Evolutionary conservation across 2,113 vertebrate species (phyloP).

Genomic region (Verasper variegatus): DNA sequence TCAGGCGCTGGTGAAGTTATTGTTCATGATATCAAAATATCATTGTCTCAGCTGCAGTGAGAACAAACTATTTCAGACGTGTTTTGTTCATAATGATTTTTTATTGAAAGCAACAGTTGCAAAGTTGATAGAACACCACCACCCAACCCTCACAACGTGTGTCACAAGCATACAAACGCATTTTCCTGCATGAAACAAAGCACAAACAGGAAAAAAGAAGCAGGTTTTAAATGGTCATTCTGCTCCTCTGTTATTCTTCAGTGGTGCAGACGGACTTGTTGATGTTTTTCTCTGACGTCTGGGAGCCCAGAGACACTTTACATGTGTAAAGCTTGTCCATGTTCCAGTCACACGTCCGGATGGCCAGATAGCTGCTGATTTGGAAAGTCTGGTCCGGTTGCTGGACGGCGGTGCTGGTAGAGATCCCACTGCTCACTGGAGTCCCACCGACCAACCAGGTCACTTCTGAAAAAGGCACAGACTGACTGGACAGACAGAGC

Average conservation of each 20-base stretch:
- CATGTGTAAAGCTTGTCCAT: conserved; percentile 55
- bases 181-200: conserved; percentile 9
- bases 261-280: conserved; percentile 41
- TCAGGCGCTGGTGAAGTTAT: too few relatives aligned
- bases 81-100: not conserved
- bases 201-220: conserved; percentile 3
- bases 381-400: conserved; percentile 68
- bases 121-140: conserved; percentile 24
- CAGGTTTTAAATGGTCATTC: conserved; percentile 10
- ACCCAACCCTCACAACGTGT: conserved; percentile 3
- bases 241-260: conserved; percentile 12
- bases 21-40: too few relatives aligned
- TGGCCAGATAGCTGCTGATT: conserved; percentile 72
- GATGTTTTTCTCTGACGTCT: conserved; percentile 54
- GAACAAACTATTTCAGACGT: too few relatives aligned
- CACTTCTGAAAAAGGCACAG: conserved; percentile 58
- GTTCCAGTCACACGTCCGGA: conserved; percentile 68
- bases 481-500: conserved; percentile 72
- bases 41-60: too few relatives aligned
- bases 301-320: conserved; percentile 59
- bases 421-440: conserved; percentile 64
- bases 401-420: conserved; percentile 64
- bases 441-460: conserved; percentile 64
- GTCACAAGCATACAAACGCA: conserved; percentile 4
- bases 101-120: conserved; percentile 1